Percentiles rank a stretch among this genome's conserved stretches.
These are phyloP conservation scores for Larimichthys polyactis DNA, from an alignment of 2,113 vertebrate genomes.

Conservation along the genomic window DNA sequence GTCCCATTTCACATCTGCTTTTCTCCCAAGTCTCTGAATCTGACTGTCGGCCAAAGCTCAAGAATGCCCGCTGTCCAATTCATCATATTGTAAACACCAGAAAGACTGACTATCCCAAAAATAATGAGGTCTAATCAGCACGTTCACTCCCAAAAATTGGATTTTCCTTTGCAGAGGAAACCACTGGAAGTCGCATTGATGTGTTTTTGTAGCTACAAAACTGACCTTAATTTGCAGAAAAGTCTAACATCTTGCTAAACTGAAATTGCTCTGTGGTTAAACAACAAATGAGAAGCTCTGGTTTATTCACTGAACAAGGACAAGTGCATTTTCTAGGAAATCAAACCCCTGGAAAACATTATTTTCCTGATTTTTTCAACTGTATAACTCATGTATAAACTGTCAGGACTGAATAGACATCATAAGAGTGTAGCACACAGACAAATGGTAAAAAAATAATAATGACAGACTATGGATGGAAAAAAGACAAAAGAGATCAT, in stretches of 20 bases:
- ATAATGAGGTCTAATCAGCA: constrained; percentile 1
- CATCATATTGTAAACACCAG: constrained; percentile 23
- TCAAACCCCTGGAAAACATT: background rate
- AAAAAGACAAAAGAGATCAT: constrained; percentile 6
- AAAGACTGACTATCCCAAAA: background rate
- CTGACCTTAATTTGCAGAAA: background rate
- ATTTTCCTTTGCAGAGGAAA: background rate
- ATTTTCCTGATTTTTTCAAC: constrained; percentile 1
- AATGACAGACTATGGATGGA: background rate
- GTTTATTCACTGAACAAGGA: background rate
- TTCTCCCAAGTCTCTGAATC: constrained; percentile 9
- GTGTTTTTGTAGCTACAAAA: background rate
- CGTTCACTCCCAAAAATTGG: background rate
- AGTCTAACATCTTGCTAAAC: background rate
- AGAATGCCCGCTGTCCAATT: constrained; percentile 10
- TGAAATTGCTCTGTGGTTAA: constrained; percentile 3
- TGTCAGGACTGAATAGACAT: background rate
- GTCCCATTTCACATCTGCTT: constrained; percentile 16
- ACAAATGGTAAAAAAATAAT: background rate
- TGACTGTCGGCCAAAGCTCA: constrained; percentile 1
- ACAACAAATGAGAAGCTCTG: background rate
- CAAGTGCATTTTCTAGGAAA: background rate
- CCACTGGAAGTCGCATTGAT: background rate
- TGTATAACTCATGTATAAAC: constrained; percentile 31
- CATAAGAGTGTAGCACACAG: background rate